Conservation (phyloP, 2,797 vertebrate genomes). For the Argyrosomus regius region DNA sequence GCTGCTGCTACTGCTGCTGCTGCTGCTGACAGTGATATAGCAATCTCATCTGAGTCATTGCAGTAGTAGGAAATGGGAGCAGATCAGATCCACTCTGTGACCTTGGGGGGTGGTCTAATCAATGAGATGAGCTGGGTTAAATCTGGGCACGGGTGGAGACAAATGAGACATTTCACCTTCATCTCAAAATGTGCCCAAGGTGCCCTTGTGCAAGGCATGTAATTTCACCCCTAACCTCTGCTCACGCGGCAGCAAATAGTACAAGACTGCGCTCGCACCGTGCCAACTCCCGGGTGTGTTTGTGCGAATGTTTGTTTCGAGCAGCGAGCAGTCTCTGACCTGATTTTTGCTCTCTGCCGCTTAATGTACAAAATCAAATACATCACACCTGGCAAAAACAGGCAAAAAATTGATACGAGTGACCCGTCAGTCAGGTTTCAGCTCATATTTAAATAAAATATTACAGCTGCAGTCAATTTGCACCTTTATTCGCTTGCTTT, state of each 20-base stretch:
- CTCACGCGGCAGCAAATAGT: conserved; percentile 52
- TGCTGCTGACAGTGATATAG: conserved; percentile 73
- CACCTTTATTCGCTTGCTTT: background rate
- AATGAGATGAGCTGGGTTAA: conserved; percentile 12
- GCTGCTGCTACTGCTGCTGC: conserved; percentile 57
- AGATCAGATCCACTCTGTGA: conserved; percentile 65
- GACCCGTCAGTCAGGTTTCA: conserved; percentile 18
- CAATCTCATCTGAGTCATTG: conserved; percentile 70
- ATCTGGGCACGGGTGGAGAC: background rate
- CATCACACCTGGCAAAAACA: conserved; percentile 14
- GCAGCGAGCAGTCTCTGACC: conserved; percentile 43
- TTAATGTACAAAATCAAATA: conserved; percentile 21
- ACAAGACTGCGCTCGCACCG: conserved; percentile 40
- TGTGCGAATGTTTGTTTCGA: background rate
- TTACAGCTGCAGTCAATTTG: conserved; percentile 2
- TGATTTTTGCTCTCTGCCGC: conserved; percentile 24
- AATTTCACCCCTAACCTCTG: conserved; percentile 59
- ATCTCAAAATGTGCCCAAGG: conserved; percentile 43
- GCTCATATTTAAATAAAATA: background rate
- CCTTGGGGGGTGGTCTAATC: conserved; percentile 75
- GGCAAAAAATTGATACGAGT: conserved; percentile 7
- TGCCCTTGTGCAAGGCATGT: conserved; percentile 59
- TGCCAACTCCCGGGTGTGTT: conserved; percentile 53
- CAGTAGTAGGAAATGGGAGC: conserved; percentile 56
- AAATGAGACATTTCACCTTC: conserved; percentile 33